Evolutionary conservation across 2,113 vertebrate species (phyloP), one percentile per base, ranked within the genome.

Genomic region (Platanista minor): DNA sequence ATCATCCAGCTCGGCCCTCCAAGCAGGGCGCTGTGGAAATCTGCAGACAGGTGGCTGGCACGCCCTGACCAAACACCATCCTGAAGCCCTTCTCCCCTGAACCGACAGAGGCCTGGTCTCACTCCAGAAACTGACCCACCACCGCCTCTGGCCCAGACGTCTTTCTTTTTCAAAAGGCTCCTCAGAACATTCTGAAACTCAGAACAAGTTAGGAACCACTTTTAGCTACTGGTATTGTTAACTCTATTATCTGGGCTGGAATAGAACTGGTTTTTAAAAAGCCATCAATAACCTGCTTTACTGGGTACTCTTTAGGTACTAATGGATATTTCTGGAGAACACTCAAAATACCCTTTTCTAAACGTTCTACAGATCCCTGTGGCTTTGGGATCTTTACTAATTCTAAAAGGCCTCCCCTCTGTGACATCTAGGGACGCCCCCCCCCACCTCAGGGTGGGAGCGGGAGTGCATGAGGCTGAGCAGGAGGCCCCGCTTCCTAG

Each of bases 61-160:
- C 0, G 1, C 2, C 31, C 41, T 66, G 74, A 36, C 11, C 27
- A 49, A 29, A 62, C 0, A 5, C 33, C 5, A 6, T 2, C 0
- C 21, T 8, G 27, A 77, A 15, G 57, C 15, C 31, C 41, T 39
- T 49, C 72, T 94, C 12, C 52, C 29, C n/a, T 2, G 2, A 33
- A 27, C 0, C 1, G n/a, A 21, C 23, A 54, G 31, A 43, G 62
- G 20, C 49, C 94, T 11, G 31, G 23, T 66, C 39, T 15, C 52
- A 15, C 33, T 39, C 72, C 41, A 74, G 64, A 75, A 27, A 64
- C 11, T 0, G 71, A 41, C 12, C 61, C 57, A 17, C 61, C 57
- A 17, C 36, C 1, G 11, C 0, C 2, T 46, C 84, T 57, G 8
- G 39, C 59, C 57, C 41, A 8, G 36, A 25, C 15, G 23, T 12